Percentiles rank a stretch among this genome's conserved stretches.
Conservation (phyloP, 2,113 vertebrate genomes). For the Ophiodon elongatus region DNA sequence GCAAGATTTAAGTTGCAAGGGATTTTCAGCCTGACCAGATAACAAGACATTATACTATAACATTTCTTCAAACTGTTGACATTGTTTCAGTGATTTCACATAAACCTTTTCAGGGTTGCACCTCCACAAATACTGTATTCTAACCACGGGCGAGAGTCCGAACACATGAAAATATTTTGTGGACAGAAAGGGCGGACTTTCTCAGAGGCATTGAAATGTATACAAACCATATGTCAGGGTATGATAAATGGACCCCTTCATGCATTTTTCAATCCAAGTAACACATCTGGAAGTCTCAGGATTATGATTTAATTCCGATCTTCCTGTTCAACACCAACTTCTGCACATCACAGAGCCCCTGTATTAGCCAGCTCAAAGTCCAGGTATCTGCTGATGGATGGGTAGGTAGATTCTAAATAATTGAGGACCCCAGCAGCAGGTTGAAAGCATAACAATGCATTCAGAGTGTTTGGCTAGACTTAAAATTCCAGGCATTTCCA, state of each 20-base stretch:
- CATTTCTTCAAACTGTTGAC: background rate
- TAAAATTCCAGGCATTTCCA: slow-evolving; percentile 56
- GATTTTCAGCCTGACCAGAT: background rate
- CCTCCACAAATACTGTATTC: slow-evolving; percentile 10
- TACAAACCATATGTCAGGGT: slow-evolving; percentile 39
- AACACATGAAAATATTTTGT: slow-evolving; percentile 33
- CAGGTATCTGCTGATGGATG: slow-evolving; percentile 56
- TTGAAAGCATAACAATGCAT: slow-evolving; percentile 68
- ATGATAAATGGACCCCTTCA: slow-evolving; percentile 56
- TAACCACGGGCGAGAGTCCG: background rate
- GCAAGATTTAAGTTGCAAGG: background rate
- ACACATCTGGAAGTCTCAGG: slow-evolving; percentile 30
- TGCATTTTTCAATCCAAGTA: slow-evolving; percentile 39
- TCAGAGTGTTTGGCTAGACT: slow-evolving; percentile 45
- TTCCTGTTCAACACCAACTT: slow-evolving; percentile 32
- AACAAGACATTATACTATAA: background rate
- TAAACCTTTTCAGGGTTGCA: slow-evolving; percentile 1
- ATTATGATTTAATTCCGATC: slow-evolving; percentile 62
- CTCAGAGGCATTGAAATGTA: slow-evolving; percentile 35
- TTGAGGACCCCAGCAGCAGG: slow-evolving; percentile 56
- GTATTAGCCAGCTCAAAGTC: slow-evolving; percentile 39
- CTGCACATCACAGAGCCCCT: slow-evolving; percentile 18
- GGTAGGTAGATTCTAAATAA: slow-evolving; percentile 70
- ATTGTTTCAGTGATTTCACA: background rate
- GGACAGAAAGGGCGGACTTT: slow-evolving; percentile 29